Evolutionary conservation across 2,113 vertebrate genomes (phyloP).

Genomic region (Alethe diademata): DNA sequence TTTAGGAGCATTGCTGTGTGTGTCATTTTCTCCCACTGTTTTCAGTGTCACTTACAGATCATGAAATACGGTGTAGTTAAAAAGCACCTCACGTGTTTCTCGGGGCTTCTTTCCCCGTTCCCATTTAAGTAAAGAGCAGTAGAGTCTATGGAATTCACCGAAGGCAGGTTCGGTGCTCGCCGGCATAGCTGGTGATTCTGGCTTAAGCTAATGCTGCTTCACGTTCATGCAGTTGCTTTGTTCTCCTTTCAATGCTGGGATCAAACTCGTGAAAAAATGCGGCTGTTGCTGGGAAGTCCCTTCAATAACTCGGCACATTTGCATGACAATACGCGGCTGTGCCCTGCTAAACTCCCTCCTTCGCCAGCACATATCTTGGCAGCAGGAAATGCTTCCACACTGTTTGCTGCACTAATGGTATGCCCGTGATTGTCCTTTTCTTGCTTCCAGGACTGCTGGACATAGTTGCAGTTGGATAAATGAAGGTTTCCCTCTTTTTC

Average conservation of each 20-base stretch:
- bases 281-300: slow-evolving; percentile 37
- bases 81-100: background rate
- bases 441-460: background rate
- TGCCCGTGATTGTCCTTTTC: background rate
- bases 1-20: fast-evolving
- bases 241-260: slow-evolving; percentile 44
- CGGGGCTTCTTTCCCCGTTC: background rate
- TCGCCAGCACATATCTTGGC: background rate
- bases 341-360: slow-evolving; percentile 4
- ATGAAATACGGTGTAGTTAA: background rate
- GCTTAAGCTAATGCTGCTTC: background rate
- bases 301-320: slow-evolving; percentile 28
- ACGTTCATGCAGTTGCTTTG: background rate
- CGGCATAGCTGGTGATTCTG: background rate
- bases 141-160: background rate
- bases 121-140: background rate
- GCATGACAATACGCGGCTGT: background rate
- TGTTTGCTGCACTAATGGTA: background rate
- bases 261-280: slow-evolving; percentile 19
- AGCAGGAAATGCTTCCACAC: background rate
- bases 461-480: background rate
- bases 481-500: background rate
- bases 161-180: background rate
- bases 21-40: background rate
- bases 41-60: background rate